Evolutionary conservation across 2,113 vertebrate species (phyloP), one percentile per base, ranked within the genome.

Genomic region (Centropristis striata): DNA sequence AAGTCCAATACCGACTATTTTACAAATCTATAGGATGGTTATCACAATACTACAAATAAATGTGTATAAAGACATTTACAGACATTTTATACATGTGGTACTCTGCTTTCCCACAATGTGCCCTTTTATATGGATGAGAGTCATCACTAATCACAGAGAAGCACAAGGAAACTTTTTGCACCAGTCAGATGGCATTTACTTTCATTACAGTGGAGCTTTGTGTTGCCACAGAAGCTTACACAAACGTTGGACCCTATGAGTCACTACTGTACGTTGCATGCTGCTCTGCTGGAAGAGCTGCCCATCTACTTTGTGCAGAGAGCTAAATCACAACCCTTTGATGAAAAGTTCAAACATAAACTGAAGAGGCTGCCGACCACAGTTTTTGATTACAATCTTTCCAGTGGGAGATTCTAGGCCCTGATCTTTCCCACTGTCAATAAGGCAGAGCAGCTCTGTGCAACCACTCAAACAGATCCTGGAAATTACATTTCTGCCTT

Each of bases 381-480:
- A 69, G 51, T 64, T 58, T 47, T 28, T 0, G 51, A 39, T 71
- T 37, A 46, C 14, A 60, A 71, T 70, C 74, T 70, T 74, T 75
- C 70, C 79, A 49, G 37, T 13, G 51, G 58, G 41, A 71, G 70
- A 74, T 8, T 55, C 11, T 66, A 46, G 49, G 28, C 49, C 16
- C 59, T 71, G 64, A 70, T 70, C 70, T 47, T 54, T 59, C 69
- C 69, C 51, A 4, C 57, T 59, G 74, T 78, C 69, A 81, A 2
- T 47, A 60, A 75, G 20, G 37, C 1, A 11, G 44, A 20, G 14
- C 10, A 1, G 15, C n/a, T 46, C 25, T 47, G 59, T 32, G 25
- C 50, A 25, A 41, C 11, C 53, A 41, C 32, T 67, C 64, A 25
- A 25, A 44, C 55, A 15, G n/a, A 53, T 63, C 64, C 39, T 67